phyloP scores from a whole-genome alignment of 2,113 vertebrate genomes.

The Piprites chloris region DNA sequence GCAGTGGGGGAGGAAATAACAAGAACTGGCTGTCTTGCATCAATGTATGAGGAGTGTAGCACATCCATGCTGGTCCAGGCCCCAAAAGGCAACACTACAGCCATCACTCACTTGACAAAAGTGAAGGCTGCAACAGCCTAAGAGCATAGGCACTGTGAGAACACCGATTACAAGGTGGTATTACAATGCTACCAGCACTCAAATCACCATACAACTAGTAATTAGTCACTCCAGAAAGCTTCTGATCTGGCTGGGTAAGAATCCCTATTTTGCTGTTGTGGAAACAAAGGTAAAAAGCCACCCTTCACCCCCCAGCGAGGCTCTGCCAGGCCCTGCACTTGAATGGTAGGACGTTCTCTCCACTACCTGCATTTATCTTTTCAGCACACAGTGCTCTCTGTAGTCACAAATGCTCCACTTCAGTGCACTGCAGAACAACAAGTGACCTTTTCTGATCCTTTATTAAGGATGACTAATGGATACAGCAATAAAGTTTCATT shows the following conservation, averaged over 20 bases:
- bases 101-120: constrained; percentile 49
- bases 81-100: neutral
- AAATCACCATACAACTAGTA: constrained; percentile 58
- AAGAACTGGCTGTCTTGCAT: neutral
- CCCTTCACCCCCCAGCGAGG: neutral
- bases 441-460: constrained; percentile 60
- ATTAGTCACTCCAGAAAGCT: constrained; percentile 63
- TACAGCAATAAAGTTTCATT: constrained; percentile 56
- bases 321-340: constrained; percentile 22
- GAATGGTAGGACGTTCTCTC: constrained; percentile 1
- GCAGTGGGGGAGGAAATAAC: neutral
- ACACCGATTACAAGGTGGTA: constrained; percentile 48
- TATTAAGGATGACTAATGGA: constrained; percentile 56
- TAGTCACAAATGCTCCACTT: constrained; percentile 44
- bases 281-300: constrained; percentile 59
- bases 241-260: constrained; percentile 38
- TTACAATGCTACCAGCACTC: constrained; percentile 64
- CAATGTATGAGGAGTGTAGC: neutral
- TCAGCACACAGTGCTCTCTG: constrained; percentile 8
- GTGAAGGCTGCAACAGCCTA: constrained; percentile 29
- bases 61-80: neutral
- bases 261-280: constrained; percentile 37
- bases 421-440: constrained; percentile 31
- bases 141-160: constrained; percentile 41
- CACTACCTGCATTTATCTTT: constrained; percentile 16